Evolutionary conservation across 2,888 invertebrate species (phyloP), one percentile per base, ranked within the genome.

Genomic region (Caenorhabditis zanzibari): DNA sequence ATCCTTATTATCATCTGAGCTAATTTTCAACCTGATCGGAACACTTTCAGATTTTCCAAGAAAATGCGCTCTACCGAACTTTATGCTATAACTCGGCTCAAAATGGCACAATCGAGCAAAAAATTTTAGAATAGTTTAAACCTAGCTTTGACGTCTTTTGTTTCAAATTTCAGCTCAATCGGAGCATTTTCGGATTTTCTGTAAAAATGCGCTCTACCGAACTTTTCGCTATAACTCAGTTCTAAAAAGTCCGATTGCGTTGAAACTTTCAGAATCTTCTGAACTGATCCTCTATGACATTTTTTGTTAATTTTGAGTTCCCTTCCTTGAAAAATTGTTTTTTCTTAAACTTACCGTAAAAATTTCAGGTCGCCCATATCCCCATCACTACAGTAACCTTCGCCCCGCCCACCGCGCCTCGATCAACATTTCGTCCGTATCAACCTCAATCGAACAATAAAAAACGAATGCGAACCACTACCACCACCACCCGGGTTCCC

Each of bases 391-490:
- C 59, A 14, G 41, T 64, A 28, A 72, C 63, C 10, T 63, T 71
- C 44, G 63, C 44, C n/a, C 44, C 63, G 1, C 10, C 59, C 6
- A 35, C 16, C 2, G 49, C 71, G 2, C 68, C 49, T 9, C 38
- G 22, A 16, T 54, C 52, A 54, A 68, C 68, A 0, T 38, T 6
- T 14, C 52, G 68, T 5, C 68, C 66, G 0, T 66, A 52, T 5
- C 77, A 61, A 54, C 44, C 24, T 22, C 77, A 35, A 54, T 38
- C 38, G 10, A 49, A 68, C 16, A 73, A 35, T 49, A 32, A 68
- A 32, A 81, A 69, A 72, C 26, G 71, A 52, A 76, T 72, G 72
- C 47, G 69, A 19, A 82, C 71, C 9, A 82, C 63, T 0, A 63
- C 64, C 19, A 66, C 64, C 14, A 61, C 69, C 16, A 47, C 26